Percentiles rank a stretch among this genome's conserved stretches.
These are phyloP conservation scores for Hecatera dysodea DNA, from an alignment of 2,888 invertebrate genomes.

Conservation along the genomic window DNA sequence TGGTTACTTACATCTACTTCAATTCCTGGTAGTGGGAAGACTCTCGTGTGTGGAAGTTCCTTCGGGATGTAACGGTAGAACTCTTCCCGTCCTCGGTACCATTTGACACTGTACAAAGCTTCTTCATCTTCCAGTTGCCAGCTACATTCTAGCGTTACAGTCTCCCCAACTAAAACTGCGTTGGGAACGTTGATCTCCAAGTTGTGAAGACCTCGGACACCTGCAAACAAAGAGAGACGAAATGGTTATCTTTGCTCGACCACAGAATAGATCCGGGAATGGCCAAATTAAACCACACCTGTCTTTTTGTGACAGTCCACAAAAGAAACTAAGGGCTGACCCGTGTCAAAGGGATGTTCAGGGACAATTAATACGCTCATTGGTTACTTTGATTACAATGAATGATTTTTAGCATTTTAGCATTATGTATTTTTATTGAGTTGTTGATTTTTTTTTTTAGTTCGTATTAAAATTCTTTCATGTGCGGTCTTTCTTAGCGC, in stretches of 20 bases:
- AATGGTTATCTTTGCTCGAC: constrained; percentile 9
- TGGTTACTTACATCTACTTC: constrained; percentile 93
- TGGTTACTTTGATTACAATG: constrained; percentile 21
- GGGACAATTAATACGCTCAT: constrained; percentile 21
- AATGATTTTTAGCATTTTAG: neutral
- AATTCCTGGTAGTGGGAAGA: constrained; percentile 93
- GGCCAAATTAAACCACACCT: constrained; percentile 8
- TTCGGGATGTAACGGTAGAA: constrained; percentile 96
- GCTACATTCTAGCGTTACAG: constrained; percentile 93
- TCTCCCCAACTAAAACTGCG: constrained; percentile 93
- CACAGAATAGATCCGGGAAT: neutral
- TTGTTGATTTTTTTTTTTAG: neutral
- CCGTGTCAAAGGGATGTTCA: constrained; percentile 29
- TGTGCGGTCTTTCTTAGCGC: too few species aligned
- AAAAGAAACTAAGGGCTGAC: constrained; percentile 23
- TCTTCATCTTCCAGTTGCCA: constrained; percentile 94
- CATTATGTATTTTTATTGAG: too few species aligned
- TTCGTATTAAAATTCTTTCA: neutral
- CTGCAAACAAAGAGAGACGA: constrained; percentile 76
- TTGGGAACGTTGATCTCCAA: constrained; percentile 93
- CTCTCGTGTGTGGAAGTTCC: constrained; percentile 94
- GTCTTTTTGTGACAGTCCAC: constrained; percentile 13
- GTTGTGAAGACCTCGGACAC: constrained; percentile 92
- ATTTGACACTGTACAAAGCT: constrained; percentile 94
- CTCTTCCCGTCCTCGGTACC: constrained; percentile 94